These are phyloP conservation scores for Drosophila carrolli DNA, from an alignment of 1,140 invertebrate genomes.

Conservation along the genomic window DNA sequence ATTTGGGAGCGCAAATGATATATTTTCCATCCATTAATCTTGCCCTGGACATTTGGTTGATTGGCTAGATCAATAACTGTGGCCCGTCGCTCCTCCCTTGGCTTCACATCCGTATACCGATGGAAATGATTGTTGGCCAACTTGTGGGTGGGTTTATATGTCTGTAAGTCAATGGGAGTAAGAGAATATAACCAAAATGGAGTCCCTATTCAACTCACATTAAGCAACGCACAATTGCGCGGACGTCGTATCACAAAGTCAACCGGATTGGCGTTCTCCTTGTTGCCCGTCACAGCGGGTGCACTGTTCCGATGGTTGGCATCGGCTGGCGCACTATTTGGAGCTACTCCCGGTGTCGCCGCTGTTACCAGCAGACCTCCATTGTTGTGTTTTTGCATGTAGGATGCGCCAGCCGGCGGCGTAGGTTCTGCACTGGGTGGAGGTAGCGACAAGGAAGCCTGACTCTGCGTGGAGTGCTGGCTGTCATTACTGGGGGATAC, in stretches of 20 bases:
- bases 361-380: constrained; percentile 59
- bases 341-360: constrained; percentile 8
- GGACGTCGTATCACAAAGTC: constrained; percentile 78
- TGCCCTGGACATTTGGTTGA: constrained; percentile 94
- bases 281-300: constrained; percentile 68
- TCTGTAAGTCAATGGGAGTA: constrained; percentile 38
- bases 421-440: constrained; percentile 44
- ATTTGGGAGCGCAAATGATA: constrained; percentile 96
- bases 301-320: constrained; percentile 52
- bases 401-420: constrained; percentile 14
- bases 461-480: constrained; percentile 78
- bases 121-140: constrained; percentile 92
- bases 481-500: constrained; percentile 68
- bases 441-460: constrained; percentile 69
- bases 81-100: constrained; percentile 92
- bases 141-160: constrained; percentile 86
- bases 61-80: constrained; percentile 95
- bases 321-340: constrained; percentile 29
- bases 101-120: constrained; percentile 94
- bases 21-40: constrained; percentile 98
- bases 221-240: constrained; percentile 76
- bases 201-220: constrained; percentile 50
- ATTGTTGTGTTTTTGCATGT: constrained; percentile 62
- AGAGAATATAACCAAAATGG: not conserved
- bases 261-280: constrained; percentile 82